Evolutionary conservation across 2,888 invertebrate genomes (phyloP), one percentile per base, ranked within the genome.

Genomic region (Orthosia gothica): DNA sequence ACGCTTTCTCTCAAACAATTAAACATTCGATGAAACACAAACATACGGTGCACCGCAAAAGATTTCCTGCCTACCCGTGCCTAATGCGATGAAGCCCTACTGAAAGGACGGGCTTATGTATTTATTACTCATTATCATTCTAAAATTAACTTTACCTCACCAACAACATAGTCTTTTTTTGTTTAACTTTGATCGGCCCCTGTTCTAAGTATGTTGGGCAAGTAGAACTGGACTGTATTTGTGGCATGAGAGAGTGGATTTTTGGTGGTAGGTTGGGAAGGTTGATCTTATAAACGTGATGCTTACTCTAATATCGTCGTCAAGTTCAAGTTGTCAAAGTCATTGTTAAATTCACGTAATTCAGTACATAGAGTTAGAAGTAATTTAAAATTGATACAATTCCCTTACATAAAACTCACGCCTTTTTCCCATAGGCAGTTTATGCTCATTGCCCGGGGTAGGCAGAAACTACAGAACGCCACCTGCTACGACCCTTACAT

Each of bases 71-170:
- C 78, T 69, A 85, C 89, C 88, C 90, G 91, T 91, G 89, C 87
- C 73, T 95, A 94, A 95, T 94, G 92, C 93, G 94, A 95, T 94
- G 95, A 94, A 92, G 89, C 91, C 94, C 47, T 86, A 90, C 70
- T 68, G 87, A 87, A 89, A 92, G 92, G 92, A 86, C 92, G 81
- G 76, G 81, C 86, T 85, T 90, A 89, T 59, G 74, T 85, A 76
- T 71, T 68, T 64, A 69, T 20, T 52, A 47, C 40, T 0, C 13
- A 11, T 20, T 4, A 52, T 12, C 73, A 82, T 65, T 16, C 67
- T 23, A 86, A 84, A 73, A 57, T n/a, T n/a, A 65, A 83, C 85
- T 61, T 55, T 88, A 83, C 65, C 0, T 1, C 1, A 15, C 11
- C 12, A 13, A 4, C 9, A 0, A 68, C 54, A 75, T 49, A 67